These are phyloP conservation scores for Lepus timidus DNA, from an alignment of 2,113 vertebrate species.

Conservation along the genomic window DNA sequence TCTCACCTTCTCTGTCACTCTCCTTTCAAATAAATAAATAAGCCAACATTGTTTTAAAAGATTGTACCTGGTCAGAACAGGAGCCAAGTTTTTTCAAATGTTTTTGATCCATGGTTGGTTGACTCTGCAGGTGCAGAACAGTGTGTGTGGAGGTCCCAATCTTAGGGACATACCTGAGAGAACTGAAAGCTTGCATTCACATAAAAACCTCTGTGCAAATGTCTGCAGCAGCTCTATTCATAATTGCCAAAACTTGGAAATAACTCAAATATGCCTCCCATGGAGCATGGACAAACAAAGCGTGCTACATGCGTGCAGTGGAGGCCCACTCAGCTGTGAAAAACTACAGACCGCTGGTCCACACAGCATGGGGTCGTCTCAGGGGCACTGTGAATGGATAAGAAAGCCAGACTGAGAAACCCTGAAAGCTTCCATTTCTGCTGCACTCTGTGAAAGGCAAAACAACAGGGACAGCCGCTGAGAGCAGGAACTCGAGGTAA, in stretches of 20 bases:
- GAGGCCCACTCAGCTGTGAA: background rate
- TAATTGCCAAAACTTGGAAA: background rate
- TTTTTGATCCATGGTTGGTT: background rate
- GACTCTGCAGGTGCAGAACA: background rate
- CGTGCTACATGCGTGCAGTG: background rate
- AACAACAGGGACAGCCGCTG: background rate
- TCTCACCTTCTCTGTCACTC: too few species aligned
- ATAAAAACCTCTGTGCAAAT: background rate
- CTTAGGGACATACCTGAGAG: background rate
- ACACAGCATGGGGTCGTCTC: background rate
- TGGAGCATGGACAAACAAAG: background rate
- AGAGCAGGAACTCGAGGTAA: background rate
- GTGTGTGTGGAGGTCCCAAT: background rate
- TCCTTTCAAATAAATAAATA: too few species aligned
- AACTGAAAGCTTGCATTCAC: background rate
- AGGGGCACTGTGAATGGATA: background rate
- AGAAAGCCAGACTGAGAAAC: background rate
- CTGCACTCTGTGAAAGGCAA: background rate
- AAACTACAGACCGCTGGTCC: background rate
- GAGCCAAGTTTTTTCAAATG: background rate
- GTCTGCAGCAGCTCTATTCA: background rate
- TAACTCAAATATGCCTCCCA: background rate
- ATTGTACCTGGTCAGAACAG: background rate
- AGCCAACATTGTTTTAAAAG: too few species aligned
- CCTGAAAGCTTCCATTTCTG: background rate